A percentile compares a stretch with the other conserved stretches of the same genome.
phyloP scores from a whole-genome alignment of 2,113 vertebrate species.

The Sphyrna mokarran region DNA sequence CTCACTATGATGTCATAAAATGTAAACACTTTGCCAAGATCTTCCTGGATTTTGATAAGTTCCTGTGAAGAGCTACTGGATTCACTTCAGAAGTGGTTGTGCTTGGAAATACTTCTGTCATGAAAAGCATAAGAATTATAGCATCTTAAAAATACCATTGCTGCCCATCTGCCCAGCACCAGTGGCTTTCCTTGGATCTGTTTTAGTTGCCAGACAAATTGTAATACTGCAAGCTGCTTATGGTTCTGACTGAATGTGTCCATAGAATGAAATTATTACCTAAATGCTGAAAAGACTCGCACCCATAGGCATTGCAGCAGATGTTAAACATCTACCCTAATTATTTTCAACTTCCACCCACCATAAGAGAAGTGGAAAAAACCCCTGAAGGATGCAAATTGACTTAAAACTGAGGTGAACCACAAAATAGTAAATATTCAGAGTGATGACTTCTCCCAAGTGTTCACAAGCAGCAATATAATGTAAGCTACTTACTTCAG shows the following conservation, averaged over 20 bases:
- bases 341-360: not conserved
- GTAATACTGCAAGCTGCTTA: not conserved
- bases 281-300: not conserved
- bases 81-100: not conserved
- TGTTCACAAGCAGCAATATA: not conserved
- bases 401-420: not conserved
- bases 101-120: not conserved
- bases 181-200: not conserved
- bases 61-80: not conserved
- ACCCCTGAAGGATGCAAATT: not conserved
- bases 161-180: not conserved
- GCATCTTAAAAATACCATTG: not conserved
- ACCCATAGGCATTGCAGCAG: not conserved
- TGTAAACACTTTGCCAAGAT: not conserved
- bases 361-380: not conserved
- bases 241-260: not conserved
- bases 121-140: not conserved
- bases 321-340: not conserved
- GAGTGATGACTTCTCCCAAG: not conserved
- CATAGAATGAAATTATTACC: not conserved
- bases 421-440: not conserved
- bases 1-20: not conserved
- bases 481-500: not conserved
- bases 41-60: not conserved
- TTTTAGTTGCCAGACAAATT: not conserved